Conservation (phyloP, 2,797 vertebrate genomes). For the Anniella stebbinsi region DNA sequence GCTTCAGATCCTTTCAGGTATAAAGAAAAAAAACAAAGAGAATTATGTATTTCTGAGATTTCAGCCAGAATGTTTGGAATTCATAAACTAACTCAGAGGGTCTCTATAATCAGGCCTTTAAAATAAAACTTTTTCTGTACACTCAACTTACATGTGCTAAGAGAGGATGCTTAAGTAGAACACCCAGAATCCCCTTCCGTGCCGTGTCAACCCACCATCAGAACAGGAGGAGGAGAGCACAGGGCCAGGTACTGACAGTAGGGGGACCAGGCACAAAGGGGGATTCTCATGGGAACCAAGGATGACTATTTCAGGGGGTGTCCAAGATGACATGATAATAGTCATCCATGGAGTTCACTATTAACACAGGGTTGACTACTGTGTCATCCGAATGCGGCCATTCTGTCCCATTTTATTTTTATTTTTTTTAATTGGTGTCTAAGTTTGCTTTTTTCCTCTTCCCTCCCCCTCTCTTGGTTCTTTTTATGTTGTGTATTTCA, state of each 20-base stretch:
- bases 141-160: background rate
- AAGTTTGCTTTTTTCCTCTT: background rate
- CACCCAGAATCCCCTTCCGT: no score
- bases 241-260: no score
- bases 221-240: no score
- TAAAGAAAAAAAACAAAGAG: background rate
- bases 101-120: background rate
- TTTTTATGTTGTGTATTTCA: background rate
- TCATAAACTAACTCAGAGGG: background rate
- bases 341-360: no score
- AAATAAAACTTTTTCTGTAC: background rate
- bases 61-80: background rate
- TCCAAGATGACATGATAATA: no score
- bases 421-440: background rate
- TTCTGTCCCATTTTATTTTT: no score
- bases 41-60: constrained; percentile 22
- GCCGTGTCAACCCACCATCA: no score
- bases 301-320: no score
- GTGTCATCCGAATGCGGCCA: no score
- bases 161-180: background rate
- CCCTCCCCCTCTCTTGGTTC: background rate
- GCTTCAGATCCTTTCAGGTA: constrained; percentile 2
- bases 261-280: no score
- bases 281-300: no score
- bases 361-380: no score